phyloP scores from a whole-genome alignment of 2,797 vertebrate species.

The Anolis apletophallus region DNA sequence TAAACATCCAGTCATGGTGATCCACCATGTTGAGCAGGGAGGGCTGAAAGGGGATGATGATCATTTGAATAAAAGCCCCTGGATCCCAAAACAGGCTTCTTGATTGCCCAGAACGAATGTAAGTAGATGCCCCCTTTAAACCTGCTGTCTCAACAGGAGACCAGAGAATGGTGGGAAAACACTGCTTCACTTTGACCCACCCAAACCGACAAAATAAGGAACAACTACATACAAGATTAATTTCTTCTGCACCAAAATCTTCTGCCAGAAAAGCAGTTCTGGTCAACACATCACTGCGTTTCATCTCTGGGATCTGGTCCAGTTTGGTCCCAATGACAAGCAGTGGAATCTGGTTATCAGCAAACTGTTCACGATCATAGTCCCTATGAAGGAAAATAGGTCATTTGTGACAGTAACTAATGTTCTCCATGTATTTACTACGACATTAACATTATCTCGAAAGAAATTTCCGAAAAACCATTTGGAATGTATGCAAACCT shows the following conservation, averaged over 20 bases:
- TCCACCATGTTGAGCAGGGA: neutral
- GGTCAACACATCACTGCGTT: slow-evolving; percentile 92
- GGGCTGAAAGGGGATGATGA: neutral
- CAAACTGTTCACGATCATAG: slow-evolving; percentile 96
- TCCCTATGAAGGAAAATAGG: slow-evolving; percentile 80
- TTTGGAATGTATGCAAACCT: neutral
- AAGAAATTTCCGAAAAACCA: neutral
- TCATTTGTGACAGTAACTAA: neutral
- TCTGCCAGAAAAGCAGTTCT: slow-evolving; percentile 95
- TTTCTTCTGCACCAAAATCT: slow-evolving; percentile 98
- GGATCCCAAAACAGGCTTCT: neutral
- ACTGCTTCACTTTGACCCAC: neutral
- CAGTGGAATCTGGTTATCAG: slow-evolving; percentile 93
- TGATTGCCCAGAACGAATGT: neutral
- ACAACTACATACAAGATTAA: slow-evolving; percentile 88
- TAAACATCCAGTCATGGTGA: neutral
- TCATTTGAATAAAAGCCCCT: neutral
- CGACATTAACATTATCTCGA: neutral
- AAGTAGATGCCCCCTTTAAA: neutral
- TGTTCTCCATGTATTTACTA: neutral
- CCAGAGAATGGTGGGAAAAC: neutral
- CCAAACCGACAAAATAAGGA: slow-evolving; percentile 9
- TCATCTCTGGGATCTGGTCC: slow-evolving; percentile 95
- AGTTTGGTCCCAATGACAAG: slow-evolving; percentile 96
- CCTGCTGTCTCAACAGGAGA: neutral